Conservation (phyloP, 2,797 vertebrate species). For the Margarornis squamiger region DNA sequence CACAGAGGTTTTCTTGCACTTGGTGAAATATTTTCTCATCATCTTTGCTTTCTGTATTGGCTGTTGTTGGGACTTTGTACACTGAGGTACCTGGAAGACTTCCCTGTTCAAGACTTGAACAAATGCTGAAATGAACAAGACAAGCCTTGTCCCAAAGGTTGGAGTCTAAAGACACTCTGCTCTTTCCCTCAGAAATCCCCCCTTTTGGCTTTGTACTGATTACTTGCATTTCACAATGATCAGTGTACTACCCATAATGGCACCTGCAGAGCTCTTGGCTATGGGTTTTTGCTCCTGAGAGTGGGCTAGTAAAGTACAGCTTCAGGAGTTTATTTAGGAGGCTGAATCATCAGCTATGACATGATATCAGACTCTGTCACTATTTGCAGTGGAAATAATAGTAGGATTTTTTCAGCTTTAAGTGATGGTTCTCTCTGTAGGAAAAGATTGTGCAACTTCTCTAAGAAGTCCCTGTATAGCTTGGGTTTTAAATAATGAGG, state of each 20-base stretch:
- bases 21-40: background rate
- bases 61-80: background rate
- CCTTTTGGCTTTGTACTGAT: background rate
- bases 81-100: background rate
- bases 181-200: background rate
- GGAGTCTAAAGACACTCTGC: background rate
- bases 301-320: background rate
- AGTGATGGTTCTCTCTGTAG: background rate
- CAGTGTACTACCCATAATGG: background rate
- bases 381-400: background rate
- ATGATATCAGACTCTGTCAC: background rate
- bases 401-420: background rate
- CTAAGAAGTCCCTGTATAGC: background rate
- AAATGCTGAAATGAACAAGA: background rate
- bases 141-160: background rate
- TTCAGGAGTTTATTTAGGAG: background rate
- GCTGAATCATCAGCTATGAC: background rate
- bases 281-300: background rate
- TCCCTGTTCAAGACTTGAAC: background rate
- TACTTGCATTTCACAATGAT: background rate
- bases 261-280: background rate
- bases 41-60: background rate
- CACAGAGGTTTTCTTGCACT: background rate
- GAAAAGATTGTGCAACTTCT: background rate
- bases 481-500: background rate